Base-by-base conservation (phyloP, 2,797 vertebrate species). In the Delichon dasypus region DNA sequence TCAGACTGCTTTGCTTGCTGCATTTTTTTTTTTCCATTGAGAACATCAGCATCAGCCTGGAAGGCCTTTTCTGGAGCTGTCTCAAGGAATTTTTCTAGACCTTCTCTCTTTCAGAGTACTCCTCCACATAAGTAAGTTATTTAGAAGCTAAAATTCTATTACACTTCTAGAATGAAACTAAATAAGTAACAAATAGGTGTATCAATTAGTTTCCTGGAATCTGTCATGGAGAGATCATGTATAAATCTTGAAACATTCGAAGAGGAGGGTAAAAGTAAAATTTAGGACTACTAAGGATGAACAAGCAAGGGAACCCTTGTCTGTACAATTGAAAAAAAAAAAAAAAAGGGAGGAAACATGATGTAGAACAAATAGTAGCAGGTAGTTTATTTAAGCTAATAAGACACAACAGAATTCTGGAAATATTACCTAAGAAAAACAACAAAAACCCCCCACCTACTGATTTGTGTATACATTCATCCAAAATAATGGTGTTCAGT, bases 221-320 rank as follows among this genome's bases (percentile, higher is more conserved):
- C 23, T 34, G 7, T 44, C 9, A 5, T 1, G 2, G 30, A 57
- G 1, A 50, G 2, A 3, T 62, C n/a, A 40, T 16, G 3, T 20
- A 16, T 30, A 50, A 75, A 57, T 7, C 9, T 65, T 42, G 32
- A 3, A 6, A 3, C 1, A 23, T 64, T 58, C 34, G 54, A 71
- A 68, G 6, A 72, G 32, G 44, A 71, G 10, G 26, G 8, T 30
- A 60, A 66, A 94, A 55, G 11, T 34, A 66, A 62, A 65, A 30
- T 65, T 15, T 65, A 7, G 32, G n/a, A 44, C 47, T 68, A 8
- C 9, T 61, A 30, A 65, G 16, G 5, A 20, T 72, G 21, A 81
- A 16, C 72, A 3, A 81, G 8, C 6, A 77, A 66, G 13, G 2
- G 9, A 61, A 76, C 20, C 32, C 8, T 73, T 11, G 5, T 51